These are phyloP conservation scores for Epicauta chinensis DNA, from an alignment of 1,140 invertebrate genomes.

Conservation along the genomic window DNA sequence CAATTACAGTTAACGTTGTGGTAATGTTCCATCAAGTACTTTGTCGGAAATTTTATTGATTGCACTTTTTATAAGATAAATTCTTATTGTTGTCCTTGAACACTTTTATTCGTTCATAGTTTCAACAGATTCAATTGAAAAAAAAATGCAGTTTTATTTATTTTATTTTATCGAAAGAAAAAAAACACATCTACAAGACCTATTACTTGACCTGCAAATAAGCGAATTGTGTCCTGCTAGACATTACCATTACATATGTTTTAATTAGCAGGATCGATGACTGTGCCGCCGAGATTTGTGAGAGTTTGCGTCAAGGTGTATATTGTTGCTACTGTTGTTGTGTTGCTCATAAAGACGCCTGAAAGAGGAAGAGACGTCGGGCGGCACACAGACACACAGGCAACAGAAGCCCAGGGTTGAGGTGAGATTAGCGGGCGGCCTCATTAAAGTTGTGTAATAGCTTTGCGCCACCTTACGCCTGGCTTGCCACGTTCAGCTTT, in stretches of 20 bases:
- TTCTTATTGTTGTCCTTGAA: conserved; percentile 9
- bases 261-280: conserved; percentile 31
- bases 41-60: conserved; percentile 15
- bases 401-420: conserved; percentile 7
- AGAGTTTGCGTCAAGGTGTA: conserved; percentile 9
- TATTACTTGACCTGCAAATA: background rate
- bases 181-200: too few relatives aligned
- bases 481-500: conserved; percentile 23
- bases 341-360: conserved; percentile 14
- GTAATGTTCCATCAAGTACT: conserved; percentile 10
- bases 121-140: background rate
- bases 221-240: background rate
- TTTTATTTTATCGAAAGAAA: too few relatives aligned
- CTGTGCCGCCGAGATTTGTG: conserved; percentile 26
- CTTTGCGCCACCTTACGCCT: conserved; percentile 32
- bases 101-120: background rate
- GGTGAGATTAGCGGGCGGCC: conserved; percentile 33
- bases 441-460: conserved; percentile 39
- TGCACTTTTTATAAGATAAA: background rate
- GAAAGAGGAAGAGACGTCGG: conserved; percentile 9
- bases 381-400: conserved; percentile 5
- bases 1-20: conserved; percentile 14
- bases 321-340: background rate
- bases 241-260: conserved; percentile 28
- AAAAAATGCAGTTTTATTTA: background rate